phyloP scores from a whole-genome alignment of 2,797 vertebrate genomes.

The Channa striata region DNA sequence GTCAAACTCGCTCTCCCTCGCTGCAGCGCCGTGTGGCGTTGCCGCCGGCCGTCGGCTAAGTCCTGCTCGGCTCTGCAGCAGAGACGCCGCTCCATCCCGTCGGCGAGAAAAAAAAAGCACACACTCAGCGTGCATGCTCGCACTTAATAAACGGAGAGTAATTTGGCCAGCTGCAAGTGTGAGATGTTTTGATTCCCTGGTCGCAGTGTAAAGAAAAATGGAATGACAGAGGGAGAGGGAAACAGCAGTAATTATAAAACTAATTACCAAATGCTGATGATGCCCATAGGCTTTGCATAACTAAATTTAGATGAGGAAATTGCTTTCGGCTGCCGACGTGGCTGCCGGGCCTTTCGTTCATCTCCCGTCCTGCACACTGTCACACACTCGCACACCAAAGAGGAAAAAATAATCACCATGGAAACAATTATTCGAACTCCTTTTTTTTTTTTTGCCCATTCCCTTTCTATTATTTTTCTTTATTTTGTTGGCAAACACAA shows the following conservation, averaged over 20 bases:
- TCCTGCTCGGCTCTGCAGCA: conserved; percentile 3
- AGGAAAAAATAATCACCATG: conserved; percentile 81
- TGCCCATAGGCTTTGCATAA: conserved; percentile 99
- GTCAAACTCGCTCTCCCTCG: conserved; percentile 18
- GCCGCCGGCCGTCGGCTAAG: conserved; percentile 10
- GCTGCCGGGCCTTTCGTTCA: conserved; percentile 51
- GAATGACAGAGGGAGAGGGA: conserved; percentile 94
- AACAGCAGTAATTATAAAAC: conserved; percentile 94
- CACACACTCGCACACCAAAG: conserved; percentile 47
- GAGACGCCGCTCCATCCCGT: conserved; percentile 28
- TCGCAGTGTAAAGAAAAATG: conserved; percentile 96
- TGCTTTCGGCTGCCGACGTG: conserved; percentile 89
- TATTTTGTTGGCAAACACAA: conserved; percentile 64
- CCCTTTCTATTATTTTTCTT: conserved; percentile 6
- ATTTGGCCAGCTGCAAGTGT: conserved; percentile 96
- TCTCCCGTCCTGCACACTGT: conserved; percentile 55
- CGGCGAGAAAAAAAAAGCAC: conserved; percentile 12
- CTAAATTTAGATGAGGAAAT: conserved; percentile 99
- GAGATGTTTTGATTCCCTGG: conserved; percentile 96
- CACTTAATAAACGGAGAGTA: conserved; percentile 93
- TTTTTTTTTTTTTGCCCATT: conserved; percentile 8
- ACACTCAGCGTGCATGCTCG: conserved; percentile 76
- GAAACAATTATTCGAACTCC: conserved; percentile 82
- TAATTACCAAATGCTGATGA: conserved; percentile 99
- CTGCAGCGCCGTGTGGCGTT: conserved; percentile 5